Percentiles rank a stretch among this genome's conserved stretches.
Evolutionary conservation across 2,797 vertebrate species (phyloP).

Genomic region (Sus cebifrons): DNA sequence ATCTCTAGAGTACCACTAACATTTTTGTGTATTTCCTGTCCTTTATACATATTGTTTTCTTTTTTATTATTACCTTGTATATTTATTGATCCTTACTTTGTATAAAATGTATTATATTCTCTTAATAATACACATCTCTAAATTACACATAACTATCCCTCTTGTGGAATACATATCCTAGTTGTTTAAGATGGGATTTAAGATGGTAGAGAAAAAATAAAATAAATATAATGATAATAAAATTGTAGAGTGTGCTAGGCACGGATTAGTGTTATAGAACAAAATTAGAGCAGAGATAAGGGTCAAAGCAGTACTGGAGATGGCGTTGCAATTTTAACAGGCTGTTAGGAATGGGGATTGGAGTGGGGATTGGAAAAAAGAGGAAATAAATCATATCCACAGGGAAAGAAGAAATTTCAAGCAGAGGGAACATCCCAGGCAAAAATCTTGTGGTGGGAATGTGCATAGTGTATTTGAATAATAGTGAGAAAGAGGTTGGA

Average conservation of each 20-base stretch:
- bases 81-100: not conserved
- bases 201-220: not conserved
- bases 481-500: not conserved
- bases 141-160: not conserved
- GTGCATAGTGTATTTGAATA: not conserved
- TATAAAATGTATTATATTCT: not conserved
- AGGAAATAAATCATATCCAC: not conserved
- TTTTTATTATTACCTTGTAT: not conserved
- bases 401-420: not conserved
- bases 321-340: not conserved
- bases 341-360: not conserved
- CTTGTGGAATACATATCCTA: not conserved
- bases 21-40: not conserved
- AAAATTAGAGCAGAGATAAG: not conserved
- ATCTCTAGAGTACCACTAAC: not conserved
- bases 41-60: not conserved
- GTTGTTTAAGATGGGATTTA: not conserved
- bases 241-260: not conserved
- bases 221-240: not conserved
- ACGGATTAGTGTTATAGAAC: not conserved
- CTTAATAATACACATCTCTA: not conserved
- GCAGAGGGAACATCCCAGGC: not conserved
- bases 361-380: not conserved
- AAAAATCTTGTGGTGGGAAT: not conserved
- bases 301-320: not conserved